Percentiles rank a stretch among this genome's conserved stretches.
phyloP scores from a whole-genome alignment of 2,113 vertebrate species.

The Lepus europaeus region DNA sequence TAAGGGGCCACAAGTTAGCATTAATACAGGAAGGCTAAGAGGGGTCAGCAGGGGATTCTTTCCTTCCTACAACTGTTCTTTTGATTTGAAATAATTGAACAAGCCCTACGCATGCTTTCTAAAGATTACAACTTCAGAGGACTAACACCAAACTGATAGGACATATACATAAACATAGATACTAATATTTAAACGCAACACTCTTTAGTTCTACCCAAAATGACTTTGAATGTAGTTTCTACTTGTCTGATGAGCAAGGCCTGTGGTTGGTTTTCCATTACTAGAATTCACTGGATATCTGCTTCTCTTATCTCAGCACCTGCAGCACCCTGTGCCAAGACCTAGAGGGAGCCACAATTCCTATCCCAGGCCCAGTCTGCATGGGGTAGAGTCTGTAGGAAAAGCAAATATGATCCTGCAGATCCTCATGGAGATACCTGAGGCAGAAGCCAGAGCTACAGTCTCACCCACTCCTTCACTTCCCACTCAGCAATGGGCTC shows the following conservation, averaged over 20 bases:
- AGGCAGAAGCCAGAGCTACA: neutral
- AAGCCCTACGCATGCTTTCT: constrained; percentile 16
- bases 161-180: constrained; percentile 4
- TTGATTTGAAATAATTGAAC: neutral
- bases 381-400: accelerated
- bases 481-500: neutral
- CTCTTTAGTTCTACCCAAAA: neutral
- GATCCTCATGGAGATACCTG: accelerated
- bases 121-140: neutral
- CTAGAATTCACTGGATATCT: neutral
- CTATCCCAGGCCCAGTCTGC: neutral
- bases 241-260: neutral
- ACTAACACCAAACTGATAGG: neutral
- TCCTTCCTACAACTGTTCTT: neutral
- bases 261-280: neutral
- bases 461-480: neutral
- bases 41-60: neutral
- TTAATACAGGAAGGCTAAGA: neutral
- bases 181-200: neutral
- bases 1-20: neutral
- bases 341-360: neutral
- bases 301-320: neutral
- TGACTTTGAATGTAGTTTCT: neutral
- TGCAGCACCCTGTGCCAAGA: neutral
- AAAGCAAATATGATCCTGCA: accelerated